Conservation (phyloP, 2,113 vertebrate genomes). For the Elgaria multicarinata region DNA sequence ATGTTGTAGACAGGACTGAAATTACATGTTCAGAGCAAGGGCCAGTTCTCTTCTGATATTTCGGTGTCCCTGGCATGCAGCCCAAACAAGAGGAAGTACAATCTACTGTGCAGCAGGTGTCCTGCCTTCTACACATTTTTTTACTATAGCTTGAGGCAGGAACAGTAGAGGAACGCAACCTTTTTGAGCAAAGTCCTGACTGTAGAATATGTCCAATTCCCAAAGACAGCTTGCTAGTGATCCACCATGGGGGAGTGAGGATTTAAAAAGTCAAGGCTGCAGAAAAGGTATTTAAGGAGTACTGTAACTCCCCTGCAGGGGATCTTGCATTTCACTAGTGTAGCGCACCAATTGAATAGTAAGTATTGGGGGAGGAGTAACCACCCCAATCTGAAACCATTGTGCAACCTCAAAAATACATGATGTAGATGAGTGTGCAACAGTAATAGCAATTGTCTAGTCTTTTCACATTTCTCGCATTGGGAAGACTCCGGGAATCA, state of each 20-base stretch:
- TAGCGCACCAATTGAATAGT: neutral
- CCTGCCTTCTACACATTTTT: neutral
- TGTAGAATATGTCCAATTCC: conserved; percentile 9
- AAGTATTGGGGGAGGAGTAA: neutral
- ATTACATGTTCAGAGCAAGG: neutral
- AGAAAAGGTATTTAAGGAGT: conserved; percentile 1
- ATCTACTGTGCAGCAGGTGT: conserved; percentile 29
- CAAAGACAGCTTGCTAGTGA: conserved; percentile 34
- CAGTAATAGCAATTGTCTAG: neutral
- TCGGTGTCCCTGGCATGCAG: neutral
- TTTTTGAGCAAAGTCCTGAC: conserved; percentile 15
- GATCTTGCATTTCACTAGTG: neutral
- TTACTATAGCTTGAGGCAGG: conserved; percentile 8
- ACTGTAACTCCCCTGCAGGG: conserved; percentile 14
- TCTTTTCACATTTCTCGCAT: neutral
- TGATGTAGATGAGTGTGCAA: neutral
- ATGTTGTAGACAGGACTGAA: neutral
- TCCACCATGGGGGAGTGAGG: conserved; percentile 19
- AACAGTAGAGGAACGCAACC: conserved; percentile 13
- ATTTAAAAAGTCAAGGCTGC: conserved; percentile 1
- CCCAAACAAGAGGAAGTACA: conserved; percentile 21
- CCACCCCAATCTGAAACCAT: neutral
- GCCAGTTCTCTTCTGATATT: conserved; percentile 8
- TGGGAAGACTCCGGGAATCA: neutral
- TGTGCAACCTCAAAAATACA: neutral